phyloP scores from a whole-genome alignment of 2,888 invertebrate species.

The Cheilosia grossa region DNA sequence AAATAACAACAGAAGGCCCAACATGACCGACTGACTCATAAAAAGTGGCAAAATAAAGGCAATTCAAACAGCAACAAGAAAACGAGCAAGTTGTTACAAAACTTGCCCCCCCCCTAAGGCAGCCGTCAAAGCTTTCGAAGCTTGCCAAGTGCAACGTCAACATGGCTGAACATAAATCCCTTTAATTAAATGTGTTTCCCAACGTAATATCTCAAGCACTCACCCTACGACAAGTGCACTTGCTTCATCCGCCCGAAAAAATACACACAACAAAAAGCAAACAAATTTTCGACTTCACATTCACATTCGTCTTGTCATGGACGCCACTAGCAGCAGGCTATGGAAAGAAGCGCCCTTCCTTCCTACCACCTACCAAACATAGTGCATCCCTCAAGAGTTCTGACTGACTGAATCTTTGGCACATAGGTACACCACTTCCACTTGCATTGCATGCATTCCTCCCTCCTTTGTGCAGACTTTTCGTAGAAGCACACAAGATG shows the following conservation, averaged over 20 bases:
- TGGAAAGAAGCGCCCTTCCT: slow-evolving; percentile 36
- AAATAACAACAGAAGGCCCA: too few species aligned
- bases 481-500: slow-evolving; percentile 12
- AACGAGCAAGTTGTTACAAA: too few species aligned
- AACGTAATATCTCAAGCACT: slow-evolving; percentile 36
- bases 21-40: too few species aligned
- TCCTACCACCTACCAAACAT: slow-evolving; percentile 16
- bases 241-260: slow-evolving; percentile 4
- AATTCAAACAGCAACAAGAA: not conserved
- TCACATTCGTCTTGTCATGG: not conserved
- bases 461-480: slow-evolving; percentile 36
- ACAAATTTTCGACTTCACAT: not conserved
- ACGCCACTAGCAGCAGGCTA: slow-evolving; percentile 11
- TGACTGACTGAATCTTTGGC: slow-evolving; percentile 36
- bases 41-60: not conserved
- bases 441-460: slow-evolving; percentile 8
- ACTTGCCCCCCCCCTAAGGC: not conserved
- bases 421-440: slow-evolving; percentile 27
- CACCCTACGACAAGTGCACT: slow-evolving; percentile 40
- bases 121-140: slow-evolving; percentile 22
- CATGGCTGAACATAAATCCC: slow-evolving; percentile 13
- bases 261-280: slow-evolving; percentile 1
- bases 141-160: slow-evolving; percentile 9
- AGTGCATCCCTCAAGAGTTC: slow-evolving; percentile 49
- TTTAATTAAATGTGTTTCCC: slow-evolving; percentile 55